A percentile compares a stretch with the other conserved stretches of the same genome.
phyloP scores from a whole-genome alignment of 2,797 vertebrate species.

The Squalus acanthias region DNA sequence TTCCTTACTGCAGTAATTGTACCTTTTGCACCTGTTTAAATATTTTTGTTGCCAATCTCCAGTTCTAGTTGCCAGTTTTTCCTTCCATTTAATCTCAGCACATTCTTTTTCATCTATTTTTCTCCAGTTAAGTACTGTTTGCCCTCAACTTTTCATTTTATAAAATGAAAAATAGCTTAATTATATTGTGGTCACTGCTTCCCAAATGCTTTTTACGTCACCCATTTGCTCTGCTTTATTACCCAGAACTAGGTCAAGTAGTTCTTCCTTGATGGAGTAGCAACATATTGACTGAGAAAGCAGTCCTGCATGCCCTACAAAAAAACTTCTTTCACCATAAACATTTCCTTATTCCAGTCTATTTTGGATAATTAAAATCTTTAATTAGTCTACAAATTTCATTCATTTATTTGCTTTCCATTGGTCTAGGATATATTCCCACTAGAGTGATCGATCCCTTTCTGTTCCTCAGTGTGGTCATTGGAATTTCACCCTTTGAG shows the following conservation, averaged over 20 bases:
- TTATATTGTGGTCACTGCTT: neutral
- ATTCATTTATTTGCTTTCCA: neutral
- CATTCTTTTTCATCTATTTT: neutral
- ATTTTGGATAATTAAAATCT: neutral
- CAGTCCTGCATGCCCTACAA: neutral
- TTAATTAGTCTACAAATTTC: neutral
- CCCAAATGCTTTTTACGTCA: neutral
- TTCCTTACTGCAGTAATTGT: neutral
- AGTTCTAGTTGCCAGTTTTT: neutral
- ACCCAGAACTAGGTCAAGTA: neutral
- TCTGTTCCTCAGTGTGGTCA: neutral
- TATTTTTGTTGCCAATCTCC: neutral
- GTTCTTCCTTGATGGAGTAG: neutral
- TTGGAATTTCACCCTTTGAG: neutral
- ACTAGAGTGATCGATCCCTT: neutral
- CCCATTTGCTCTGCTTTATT: neutral
- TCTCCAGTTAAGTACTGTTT: neutral
- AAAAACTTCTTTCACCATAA: neutral
- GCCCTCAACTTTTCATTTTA: neutral
- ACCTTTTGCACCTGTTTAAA: neutral
- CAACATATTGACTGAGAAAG: neutral
- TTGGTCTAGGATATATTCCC: neutral
- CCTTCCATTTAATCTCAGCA: neutral
- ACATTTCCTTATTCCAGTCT: neutral
- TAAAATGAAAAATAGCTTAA: neutral